Base-by-base conservation (phyloP, 2,888 invertebrate genomes). In the Aromia moschata region DNA sequence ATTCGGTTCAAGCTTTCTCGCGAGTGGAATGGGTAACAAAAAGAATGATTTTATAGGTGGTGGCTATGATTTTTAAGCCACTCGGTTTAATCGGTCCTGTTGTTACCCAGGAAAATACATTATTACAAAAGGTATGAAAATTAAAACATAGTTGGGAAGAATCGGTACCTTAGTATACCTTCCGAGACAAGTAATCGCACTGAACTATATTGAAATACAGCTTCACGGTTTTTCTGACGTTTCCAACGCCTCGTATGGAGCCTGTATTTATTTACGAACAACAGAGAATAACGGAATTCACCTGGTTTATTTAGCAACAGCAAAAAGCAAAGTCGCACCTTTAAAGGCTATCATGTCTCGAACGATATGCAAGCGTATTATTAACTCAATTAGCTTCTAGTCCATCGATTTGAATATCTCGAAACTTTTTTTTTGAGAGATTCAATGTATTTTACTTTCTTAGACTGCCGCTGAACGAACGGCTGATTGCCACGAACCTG, bases 121-220 rank as follows among this genome's bases (percentile, higher is more conserved):
- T 57, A 11, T 12, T 52, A 12, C 57, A 57, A 25, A 14, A 37
- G 2, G 11, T 58, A 7, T 58, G 58, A 52, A 15, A 33, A 18
- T 14, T 41, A 15, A 53, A 45, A 38, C 18, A 54, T 7, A 25
- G 7, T 3, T 56, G 49, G 56, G 44, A 56, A 11, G 47, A 49
- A 16, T 14, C 17, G 41, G 16, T 56, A 40, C 56, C 51, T 11
- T 20, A 43, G 12, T 16, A 10, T 9, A 12, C 2, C 7, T 15
- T 40, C 3, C 17, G 2, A 15, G 17, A 40, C 2, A 16, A 43
- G 5, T 20, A 1, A 16, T 41, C 14, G 41, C 9, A 18, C 2
- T 11, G n/a, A 33, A 33, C n/a, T 33, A 11, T 10, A 11, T 10
- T 2, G n/a, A 10, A 18, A 47, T 47, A 36, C 37, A 47, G 36